Conservation (phyloP, 2,888 invertebrate genomes). For the Margaritifera margaritifera region DNA sequence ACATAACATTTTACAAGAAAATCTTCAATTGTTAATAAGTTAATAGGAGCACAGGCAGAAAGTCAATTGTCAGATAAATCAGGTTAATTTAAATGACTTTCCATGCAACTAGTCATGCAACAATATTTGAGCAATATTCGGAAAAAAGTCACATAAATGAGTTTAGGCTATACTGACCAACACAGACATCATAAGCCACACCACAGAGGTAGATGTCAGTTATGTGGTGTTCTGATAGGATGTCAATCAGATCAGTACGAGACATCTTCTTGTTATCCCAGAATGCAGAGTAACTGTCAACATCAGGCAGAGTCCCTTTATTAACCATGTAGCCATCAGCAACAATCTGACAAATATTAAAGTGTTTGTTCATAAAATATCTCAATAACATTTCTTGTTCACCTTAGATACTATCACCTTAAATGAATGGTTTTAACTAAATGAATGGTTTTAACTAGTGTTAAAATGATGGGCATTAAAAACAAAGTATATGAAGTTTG, state of each 20-base stretch:
- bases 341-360: constrained; percentile 46
- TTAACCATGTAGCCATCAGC: constrained; percentile 60
- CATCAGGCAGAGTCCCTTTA: constrained; percentile 90
- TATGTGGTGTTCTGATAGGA: constrained; percentile 85
- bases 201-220: constrained; percentile 96
- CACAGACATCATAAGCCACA: constrained; percentile 95
- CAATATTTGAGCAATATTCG: too few species aligned
- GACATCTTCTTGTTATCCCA: constrained; percentile 96
- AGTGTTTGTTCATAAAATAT: neutral
- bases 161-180: constrained; percentile 72
- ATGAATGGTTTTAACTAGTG: too few species aligned
- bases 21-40: neutral
- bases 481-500: too few species aligned
- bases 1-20: neutral
- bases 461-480: too few species aligned
- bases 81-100: neutral
- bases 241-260: constrained; percentile 87
- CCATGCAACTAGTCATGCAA: neutral
- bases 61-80: neutral
- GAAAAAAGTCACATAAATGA: too few species aligned
- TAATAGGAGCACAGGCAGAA: neutral
- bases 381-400: too few species aligned
- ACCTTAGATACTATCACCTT: too few species aligned
- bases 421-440: too few species aligned
- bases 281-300: constrained; percentile 98